Base-by-base conservation (phyloP, 2,113 vertebrate species). In the Irena cyanogastra region DNA sequence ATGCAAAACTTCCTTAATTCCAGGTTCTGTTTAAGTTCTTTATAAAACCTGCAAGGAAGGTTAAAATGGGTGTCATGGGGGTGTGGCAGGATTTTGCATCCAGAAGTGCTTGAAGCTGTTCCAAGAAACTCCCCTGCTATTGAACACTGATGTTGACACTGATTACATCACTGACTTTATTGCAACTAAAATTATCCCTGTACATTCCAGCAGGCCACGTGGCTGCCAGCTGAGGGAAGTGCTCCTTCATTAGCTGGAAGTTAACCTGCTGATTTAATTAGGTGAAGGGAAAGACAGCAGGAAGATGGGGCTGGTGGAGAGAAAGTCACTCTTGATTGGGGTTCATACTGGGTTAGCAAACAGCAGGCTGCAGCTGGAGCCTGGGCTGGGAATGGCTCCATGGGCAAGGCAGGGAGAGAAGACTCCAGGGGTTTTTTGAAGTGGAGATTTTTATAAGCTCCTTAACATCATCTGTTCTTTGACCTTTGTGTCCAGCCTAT, bases 341-440 rank as follows among this genome's bases (percentile, higher is more conserved):
- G 53, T 47, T 76, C 54, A 41, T 26, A 23, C 21, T 35, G 70
- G n/a, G 14, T 76, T 30, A 41, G 78, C 52, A 70, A 72, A 37
- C 37, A 65, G n/a, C 49, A 54, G 66, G 20, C 16, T 74, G 77
- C 22, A 59, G 59, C 59, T 39, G 47, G 39, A 75, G 52, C 33
- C 45, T 69, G 56, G n/a, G n/a, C 39, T 66, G 52, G 33, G 37
- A 65, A 45, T 30, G 41, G 50, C 16, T 79, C 57, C 16, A 6
- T 74, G 35, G 47, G 15, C 53, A 56, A 54, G 63, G 49, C 35
- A 76, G 47, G 63, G 71, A 69, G 22, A 49, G 22, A 39, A 70
- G 56, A 53, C 30, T 26, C 28, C 1, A 0, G 8, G 7, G 0
- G 2, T 68, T 82, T 75, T 41, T 42, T n/a, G 11, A 68, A 84